phyloP scores from a whole-genome alignment of 2,113 vertebrate genomes.

The Ctenodactylus gundi region DNA sequence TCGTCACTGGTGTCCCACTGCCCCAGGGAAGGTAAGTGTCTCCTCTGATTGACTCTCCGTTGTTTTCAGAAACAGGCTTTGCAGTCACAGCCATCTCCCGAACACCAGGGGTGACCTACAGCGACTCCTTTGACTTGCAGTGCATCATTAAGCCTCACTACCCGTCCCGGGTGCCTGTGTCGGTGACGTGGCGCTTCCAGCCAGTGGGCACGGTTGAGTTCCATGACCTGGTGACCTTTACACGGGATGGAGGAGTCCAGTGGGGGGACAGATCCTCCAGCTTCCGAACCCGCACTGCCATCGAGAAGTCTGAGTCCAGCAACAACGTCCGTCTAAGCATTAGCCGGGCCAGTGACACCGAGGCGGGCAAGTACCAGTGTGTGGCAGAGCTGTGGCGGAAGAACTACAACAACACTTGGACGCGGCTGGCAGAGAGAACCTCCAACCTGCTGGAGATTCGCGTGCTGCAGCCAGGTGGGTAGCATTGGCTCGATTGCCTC shows the following conservation, averaged over 20 bases:
- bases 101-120: constrained; percentile 93
- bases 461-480: constrained; percentile 92
- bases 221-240: constrained; percentile 96
- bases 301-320: constrained; percentile 93
- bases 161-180: constrained; percentile 90
- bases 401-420: constrained; percentile 95
- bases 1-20: accelerated
- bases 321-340: constrained; percentile 95
- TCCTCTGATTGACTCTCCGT: not conserved
- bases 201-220: constrained; percentile 86
- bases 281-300: constrained; percentile 93
- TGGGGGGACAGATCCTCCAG: constrained; percentile 91
- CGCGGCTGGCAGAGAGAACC: constrained; percentile 90
- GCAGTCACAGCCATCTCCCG: constrained; percentile 96
- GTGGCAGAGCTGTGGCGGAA: constrained; percentile 93
- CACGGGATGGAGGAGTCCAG: constrained; percentile 92
- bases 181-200: constrained; percentile 96
- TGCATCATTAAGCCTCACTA: constrained; percentile 97
- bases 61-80: constrained; percentile 90
- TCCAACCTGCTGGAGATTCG: constrained; percentile 97
- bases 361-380: constrained; percentile 97
- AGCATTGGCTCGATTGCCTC: accelerated
- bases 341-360: constrained; percentile 92
- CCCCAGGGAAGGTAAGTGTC: not conserved
- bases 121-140: constrained; percentile 95